Base-by-base conservation (phyloP, 2,888 invertebrate species). In the Maniola hyperantus region DNA sequence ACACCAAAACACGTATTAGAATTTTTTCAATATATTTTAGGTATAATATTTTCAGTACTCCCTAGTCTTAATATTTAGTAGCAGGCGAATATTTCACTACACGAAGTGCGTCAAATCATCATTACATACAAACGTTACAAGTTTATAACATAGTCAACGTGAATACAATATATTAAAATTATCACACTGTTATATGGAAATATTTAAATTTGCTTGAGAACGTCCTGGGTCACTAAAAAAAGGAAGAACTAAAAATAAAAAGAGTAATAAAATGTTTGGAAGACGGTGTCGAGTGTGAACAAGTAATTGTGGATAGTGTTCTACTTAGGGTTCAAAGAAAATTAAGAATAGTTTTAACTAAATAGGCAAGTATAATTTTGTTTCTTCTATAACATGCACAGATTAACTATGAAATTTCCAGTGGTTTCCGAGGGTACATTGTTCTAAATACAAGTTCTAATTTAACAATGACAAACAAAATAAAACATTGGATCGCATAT, bases 181-280 rank as follows among this genome's bases (percentile, higher is more conserved):
- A 77, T 81, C 81, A 83, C 82, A 84, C 77, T 80, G 80, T 80
- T 79, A 75, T 79, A 77, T 80, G 77, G 79, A 74, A 86, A 91
- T 89, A 89, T 80, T 88, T 91, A 91, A 92, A 92, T 91, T 91
- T 92, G 91, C 91, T 92, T 91, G 91, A 85, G 77, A 80, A 74
- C 71, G 68, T 73, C 78, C 79, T 75, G 79, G 79, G 76, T 81
- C 77, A 73, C 72, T 73, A 73, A 67, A 18, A n/a, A 65, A 64
- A 66, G 64, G 65, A 71, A 69, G 48, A 66, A 54, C 59, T 54
- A 54, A 66, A 71, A 72, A 46, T 58, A 67, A 70, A 71, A 70
- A 65, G 48, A 73, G 76, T 70, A 72, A 60, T 64, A 71, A 77
- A 73, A 76, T 65, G 71, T 79, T 75, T 68, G 74, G 71, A 75